Evolutionary conservation across 2,888 invertebrate genomes (phyloP), one percentile per base, ranked within the genome.

Genomic region (Heliconius hortense): DNA sequence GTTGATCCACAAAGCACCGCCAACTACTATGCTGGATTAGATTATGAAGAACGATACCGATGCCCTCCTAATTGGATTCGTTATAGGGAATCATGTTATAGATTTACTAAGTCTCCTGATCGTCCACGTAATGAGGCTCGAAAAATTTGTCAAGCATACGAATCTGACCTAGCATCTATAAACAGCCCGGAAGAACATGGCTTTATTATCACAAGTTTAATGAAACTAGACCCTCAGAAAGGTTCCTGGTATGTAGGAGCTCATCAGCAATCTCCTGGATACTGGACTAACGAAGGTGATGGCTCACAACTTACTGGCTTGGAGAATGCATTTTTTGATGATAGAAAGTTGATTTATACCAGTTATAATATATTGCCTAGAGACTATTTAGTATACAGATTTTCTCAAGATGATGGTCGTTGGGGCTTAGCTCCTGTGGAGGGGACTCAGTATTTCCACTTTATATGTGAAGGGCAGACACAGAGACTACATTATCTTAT

Each of bases 61-160:
- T 99, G 99, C 89, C 98, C 98, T 0, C 96, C 96, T 73, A 95
- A 97, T 87, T 99, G 99, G 99, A 90, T 96, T n/a, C 95, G 95
- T 48, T 97, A 95, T 85, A 95, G 96, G 80, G 96, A 96, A 78
- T 96, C 96, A 0, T 99, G 99, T 88, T 98, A 98, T 87, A 96
- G 97, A 72, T 99, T 98, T 85, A 97, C 97, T 4, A 97, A 97
- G 84, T 98, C 98, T 8, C 98, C 98, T 0, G 95, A 96, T 82
- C 96, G 96, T 75, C 96, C 96, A 63, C 96, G 96, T 84, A 96
- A 96, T 82, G 98, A 98, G 82, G 98, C 98, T 0, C 95, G 96
- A 81, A 95, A 95, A 84, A 97, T 97, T 82, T 98, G 98, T 86
- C 96, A 96, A 93, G 97, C 97, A 0, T 97, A 96, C 83, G 96